Evolutionary conservation across 2,888 invertebrate species (phyloP).

Genomic region (Cephus nigrinus): DNA sequence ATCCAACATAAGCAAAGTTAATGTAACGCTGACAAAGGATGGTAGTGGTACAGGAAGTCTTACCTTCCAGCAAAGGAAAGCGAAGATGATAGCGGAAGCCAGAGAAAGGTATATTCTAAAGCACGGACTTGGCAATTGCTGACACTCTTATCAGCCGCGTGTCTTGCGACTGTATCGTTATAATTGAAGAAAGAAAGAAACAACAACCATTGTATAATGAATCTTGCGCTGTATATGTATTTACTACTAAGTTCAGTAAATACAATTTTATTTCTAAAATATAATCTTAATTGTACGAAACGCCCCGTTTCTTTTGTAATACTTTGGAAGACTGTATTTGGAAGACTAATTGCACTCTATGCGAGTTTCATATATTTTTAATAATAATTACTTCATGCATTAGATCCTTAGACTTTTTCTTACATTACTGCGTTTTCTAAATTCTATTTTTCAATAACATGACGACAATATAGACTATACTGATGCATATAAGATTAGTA

Average conservation of each 20-base stretch:
- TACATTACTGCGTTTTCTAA: background rate
- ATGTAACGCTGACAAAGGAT: slow-evolving; percentile 35
- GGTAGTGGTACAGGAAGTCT: slow-evolving; percentile 68
- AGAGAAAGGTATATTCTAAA: slow-evolving; percentile 82
- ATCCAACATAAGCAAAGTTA: slow-evolving; percentile 37
- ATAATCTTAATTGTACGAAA: slow-evolving; percentile 24
- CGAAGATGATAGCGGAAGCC: slow-evolving; percentile 81
- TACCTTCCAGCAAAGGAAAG: slow-evolving; percentile 84
- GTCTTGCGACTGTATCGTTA: slow-evolving; percentile 29
- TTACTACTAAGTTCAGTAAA: slow-evolving; percentile 52
- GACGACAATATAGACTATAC: background rate
- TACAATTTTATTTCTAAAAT: slow-evolving; percentile 57
- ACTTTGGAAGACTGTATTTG: slow-evolving; percentile 43
- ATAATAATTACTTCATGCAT: slow-evolving; percentile 4
- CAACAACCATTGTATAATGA: slow-evolving; percentile 34
- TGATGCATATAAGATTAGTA: background rate
- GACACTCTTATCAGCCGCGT: slow-evolving; percentile 46
- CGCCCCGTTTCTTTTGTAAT: slow-evolving; percentile 9
- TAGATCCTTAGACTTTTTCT: background rate
- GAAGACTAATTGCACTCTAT: slow-evolving; percentile 37
- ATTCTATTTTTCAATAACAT: background rate
- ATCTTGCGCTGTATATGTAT: slow-evolving; percentile 53
- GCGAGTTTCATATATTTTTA: slow-evolving; percentile 14
- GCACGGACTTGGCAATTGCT: slow-evolving; percentile 71
- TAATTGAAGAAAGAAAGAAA: slow-evolving; percentile 20